phyloP scores from a whole-genome alignment of 2,888 invertebrate genomes.

The Erynnis tages region DNA sequence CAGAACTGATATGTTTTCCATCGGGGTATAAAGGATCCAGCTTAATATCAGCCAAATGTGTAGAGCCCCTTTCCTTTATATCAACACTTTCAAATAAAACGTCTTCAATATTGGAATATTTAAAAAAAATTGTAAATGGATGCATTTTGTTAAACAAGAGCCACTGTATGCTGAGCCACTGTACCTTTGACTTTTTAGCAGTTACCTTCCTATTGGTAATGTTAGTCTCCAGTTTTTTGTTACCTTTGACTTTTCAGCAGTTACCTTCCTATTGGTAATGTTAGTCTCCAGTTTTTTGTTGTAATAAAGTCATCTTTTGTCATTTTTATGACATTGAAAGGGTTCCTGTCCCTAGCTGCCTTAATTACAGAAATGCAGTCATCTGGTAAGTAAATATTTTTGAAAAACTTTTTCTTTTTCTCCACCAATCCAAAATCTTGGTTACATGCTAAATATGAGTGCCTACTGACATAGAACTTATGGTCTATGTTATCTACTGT shows the following conservation, averaged over 20 bases:
- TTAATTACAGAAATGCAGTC: slow-evolving; percentile 24
- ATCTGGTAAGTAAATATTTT: slow-evolving; percentile 21
- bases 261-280: slow-evolving; percentile 32
- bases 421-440: slow-evolving; percentile 30
- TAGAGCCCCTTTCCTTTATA: too few relatives aligned
- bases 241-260: too few relatives aligned
- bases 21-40: background rate
- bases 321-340: slow-evolving; percentile 31
- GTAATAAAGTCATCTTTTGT: slow-evolving; percentile 31
- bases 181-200: too few relatives aligned
- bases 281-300: slow-evolving; percentile 30
- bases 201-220: too few relatives aligned
- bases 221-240: too few relatives aligned
- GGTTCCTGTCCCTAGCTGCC: slow-evolving; percentile 32
- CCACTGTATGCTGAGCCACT: too few relatives aligned
- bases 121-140: too few relatives aligned
- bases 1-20: background rate
- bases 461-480: slow-evolving; percentile 29
- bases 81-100: too few relatives aligned
- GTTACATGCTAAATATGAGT: slow-evolving; percentile 27
- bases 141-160: too few relatives aligned
- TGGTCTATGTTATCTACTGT: slow-evolving; percentile 29
- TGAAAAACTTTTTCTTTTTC: slow-evolving; percentile 14
- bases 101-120: too few relatives aligned
- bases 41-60: too few relatives aligned